Percentiles rank a stretch among this genome's conserved stretches.
phyloP scores from a whole-genome alignment of 2,797 vertebrate species.

The Champsocephalus gunnari region DNA sequence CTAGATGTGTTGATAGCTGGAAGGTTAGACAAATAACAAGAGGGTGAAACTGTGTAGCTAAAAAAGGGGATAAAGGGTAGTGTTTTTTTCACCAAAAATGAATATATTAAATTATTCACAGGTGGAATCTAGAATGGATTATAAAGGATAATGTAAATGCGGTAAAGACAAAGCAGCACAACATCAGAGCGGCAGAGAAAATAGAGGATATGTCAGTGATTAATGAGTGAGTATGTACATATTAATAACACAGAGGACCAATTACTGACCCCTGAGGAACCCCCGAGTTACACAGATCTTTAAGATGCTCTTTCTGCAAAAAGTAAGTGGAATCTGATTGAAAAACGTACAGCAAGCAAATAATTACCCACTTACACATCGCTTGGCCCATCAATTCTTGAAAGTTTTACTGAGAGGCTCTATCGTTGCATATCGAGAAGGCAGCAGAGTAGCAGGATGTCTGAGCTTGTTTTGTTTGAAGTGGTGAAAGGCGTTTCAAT shows the following conservation, averaged over 20 bases:
- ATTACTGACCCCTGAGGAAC: neutral
- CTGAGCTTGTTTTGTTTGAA: neutral
- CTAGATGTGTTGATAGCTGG: neutral
- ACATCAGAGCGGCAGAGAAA: neutral
- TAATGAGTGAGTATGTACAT: neutral
- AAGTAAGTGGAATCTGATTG: neutral
- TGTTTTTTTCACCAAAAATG: neutral
- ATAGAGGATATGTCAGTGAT: neutral
- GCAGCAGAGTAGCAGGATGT: neutral
- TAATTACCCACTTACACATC: too few relatives aligned
- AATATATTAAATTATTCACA: neutral
- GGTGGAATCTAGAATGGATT: neutral
- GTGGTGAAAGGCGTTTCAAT: too few relatives aligned
- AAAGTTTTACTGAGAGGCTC: neutral
- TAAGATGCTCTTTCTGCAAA: neutral
- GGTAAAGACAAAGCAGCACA: neutral
- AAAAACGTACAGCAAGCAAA: neutral
- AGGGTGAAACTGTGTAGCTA: neutral
- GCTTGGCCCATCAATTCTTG: too few relatives aligned
- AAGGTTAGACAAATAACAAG: neutral
- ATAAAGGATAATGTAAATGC: neutral
- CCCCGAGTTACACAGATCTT: neutral
- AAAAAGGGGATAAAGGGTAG: neutral
- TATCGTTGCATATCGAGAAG: neutral
- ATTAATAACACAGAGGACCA: neutral